These are phyloP conservation scores for Melanotaenia pygmaea DNA, from an alignment of 2,797 vertebrate genomes.

Conservation along the genomic window DNA sequence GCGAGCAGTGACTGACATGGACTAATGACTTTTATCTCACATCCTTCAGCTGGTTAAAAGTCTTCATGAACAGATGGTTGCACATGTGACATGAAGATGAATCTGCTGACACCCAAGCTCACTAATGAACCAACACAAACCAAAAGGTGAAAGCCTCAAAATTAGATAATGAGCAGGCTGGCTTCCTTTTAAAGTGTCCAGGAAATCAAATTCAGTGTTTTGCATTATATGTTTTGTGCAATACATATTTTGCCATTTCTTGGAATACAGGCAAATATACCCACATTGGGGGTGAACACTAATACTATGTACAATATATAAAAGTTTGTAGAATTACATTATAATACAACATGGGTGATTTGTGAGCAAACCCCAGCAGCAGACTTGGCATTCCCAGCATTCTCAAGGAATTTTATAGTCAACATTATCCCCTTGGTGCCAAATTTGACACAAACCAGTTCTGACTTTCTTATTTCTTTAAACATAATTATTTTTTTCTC, in stretches of 20 bases:
- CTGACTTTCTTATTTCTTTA: too few relatives aligned
- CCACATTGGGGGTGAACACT: neutral
- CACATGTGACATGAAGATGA: conserved; percentile 20
- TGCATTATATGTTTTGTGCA: neutral
- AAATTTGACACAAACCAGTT: too few relatives aligned
- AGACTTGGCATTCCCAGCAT: too few relatives aligned
- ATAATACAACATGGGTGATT: too few relatives aligned
- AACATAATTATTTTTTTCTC: too few relatives aligned
- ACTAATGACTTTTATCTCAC: neutral
- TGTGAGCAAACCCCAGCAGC: too few relatives aligned
- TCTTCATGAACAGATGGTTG: conserved; percentile 21
- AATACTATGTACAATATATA: neutral
- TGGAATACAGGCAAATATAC: neutral
- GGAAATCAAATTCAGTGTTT: conserved; percentile 1
- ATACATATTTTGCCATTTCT: too few relatives aligned
- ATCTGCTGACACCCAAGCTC: conserved; percentile 24
- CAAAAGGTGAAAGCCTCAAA: conserved; percentile 14
- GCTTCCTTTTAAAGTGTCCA: neutral
- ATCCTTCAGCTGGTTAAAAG: conserved; percentile 12
- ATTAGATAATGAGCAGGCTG: neutral
- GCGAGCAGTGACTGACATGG: conserved; percentile 11
- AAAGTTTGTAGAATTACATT: too few relatives aligned
- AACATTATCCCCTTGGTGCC: too few relatives aligned
- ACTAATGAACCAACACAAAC: conserved; percentile 17
- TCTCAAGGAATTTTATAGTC: too few relatives aligned